These are phyloP conservation scores for Melanostigma gelatinosum DNA, from an alignment of 2,113 vertebrate genomes.

Conservation along the genomic window DNA sequence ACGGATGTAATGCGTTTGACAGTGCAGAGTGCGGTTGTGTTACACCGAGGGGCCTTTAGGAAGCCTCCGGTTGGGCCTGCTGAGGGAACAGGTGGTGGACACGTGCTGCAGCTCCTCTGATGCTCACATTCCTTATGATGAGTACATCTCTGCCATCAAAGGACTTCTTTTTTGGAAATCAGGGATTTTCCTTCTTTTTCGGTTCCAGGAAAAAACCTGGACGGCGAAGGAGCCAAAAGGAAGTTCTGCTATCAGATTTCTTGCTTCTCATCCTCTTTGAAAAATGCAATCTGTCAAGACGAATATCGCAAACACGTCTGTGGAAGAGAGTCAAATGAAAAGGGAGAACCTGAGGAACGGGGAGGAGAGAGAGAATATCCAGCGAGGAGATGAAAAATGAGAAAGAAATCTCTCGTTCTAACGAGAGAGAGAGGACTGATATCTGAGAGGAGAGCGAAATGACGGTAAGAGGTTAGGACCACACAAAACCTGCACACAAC, in stretches of 20 bases:
- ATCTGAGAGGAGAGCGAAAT: conserved; percentile 37
- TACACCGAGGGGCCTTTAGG: conserved; percentile 43
- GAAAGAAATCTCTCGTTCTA: conserved; percentile 24
- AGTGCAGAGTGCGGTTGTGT: conserved; percentile 37
- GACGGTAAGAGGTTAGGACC: conserved; percentile 50
- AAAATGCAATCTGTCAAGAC: conserved; percentile 41
- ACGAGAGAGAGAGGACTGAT: background rate
- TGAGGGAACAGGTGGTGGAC: conserved; percentile 70
- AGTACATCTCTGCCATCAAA: conserved; percentile 65
- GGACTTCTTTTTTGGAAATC: conserved; percentile 35
- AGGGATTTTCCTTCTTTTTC: conserved; percentile 46
- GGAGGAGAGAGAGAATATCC: background rate
- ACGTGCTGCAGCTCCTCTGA: conserved; percentile 51
- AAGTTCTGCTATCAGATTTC: conserved; percentile 50
- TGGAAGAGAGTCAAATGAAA: conserved; percentile 2
- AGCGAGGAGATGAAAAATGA: conserved; percentile 1
- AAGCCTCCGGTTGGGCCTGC: conserved; percentile 50
- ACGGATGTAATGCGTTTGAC: conserved; percentile 25
- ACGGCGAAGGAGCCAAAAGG: conserved; percentile 22
- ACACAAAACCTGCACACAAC: conserved; percentile 68
- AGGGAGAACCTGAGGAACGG: background rate
- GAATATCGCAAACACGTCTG: conserved; percentile 34
- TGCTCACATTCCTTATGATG: conserved; percentile 62
- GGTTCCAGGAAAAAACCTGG: conserved; percentile 13
- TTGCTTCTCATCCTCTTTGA: conserved; percentile 24